These are phyloP conservation scores for Nyctibius grandis DNA, from an alignment of 2,797 vertebrate genomes.

Conservation along the genomic window DNA sequence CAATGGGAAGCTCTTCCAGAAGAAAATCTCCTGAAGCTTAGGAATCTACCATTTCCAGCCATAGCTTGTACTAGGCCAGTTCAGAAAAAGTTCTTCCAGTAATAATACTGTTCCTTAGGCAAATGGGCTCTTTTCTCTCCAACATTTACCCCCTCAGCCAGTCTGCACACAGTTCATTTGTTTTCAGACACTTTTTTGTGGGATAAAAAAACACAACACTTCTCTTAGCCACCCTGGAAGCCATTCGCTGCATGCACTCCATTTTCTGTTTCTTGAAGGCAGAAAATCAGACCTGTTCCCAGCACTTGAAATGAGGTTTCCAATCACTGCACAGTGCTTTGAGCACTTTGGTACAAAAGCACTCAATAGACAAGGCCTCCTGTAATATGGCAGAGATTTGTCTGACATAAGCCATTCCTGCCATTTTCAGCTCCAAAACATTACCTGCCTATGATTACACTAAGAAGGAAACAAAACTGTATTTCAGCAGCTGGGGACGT, in stretches of 20 bases:
- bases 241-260: background rate
- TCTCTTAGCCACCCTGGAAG: background rate
- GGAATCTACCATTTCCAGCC: background rate
- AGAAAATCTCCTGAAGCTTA: background rate
- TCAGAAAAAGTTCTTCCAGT: background rate
- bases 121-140: background rate
- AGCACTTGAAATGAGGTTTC: background rate
- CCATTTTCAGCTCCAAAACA: background rate
- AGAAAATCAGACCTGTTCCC: background rate
- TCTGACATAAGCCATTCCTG: background rate
- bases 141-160: background rate
- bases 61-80: background rate
- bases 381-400: background rate
- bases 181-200: background rate
- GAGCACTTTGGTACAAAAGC: background rate
- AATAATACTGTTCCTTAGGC: background rate
- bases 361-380: rapidly evolving
- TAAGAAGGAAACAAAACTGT: background rate
- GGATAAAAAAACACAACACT: background rate
- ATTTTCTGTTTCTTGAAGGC: background rate
- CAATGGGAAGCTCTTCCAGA: background rate
- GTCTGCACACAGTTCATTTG: background rate
- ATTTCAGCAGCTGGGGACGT: background rate
- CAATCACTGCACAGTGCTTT: background rate
- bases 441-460: background rate